Evolutionary conservation across 1,140 invertebrate genomes (phyloP).

Genomic region (Thereuonema tuberculata): DNA sequence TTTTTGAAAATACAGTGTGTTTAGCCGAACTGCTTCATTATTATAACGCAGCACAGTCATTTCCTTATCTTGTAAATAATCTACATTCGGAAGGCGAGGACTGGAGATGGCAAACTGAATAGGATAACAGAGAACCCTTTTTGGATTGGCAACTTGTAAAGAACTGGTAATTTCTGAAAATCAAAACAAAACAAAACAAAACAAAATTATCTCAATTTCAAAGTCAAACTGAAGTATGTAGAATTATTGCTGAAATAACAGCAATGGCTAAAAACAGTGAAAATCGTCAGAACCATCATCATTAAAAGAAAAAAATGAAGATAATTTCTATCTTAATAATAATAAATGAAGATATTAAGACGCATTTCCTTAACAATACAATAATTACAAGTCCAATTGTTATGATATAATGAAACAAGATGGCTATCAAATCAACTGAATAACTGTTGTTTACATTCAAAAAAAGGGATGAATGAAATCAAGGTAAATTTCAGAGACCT

Average conservation of each 20-base stretch:
- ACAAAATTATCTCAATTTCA: conserved; percentile 3
- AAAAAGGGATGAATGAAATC: too few species aligned
- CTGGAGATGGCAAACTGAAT: conserved; percentile 76
- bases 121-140: conserved; percentile 90
- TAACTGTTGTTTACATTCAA: too few species aligned
- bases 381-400: too few species aligned
- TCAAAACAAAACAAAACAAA: conserved; percentile 15
- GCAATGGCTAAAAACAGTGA: too few species aligned
- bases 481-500: too few species aligned
- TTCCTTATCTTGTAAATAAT: conserved; percentile 68
- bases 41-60: conserved; percentile 71
- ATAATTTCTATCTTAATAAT: not conserved
- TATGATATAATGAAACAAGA: too few species aligned
- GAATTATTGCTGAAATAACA: too few species aligned
- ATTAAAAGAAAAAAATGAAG: not conserved
- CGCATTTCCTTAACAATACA: too few species aligned
- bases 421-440: too few species aligned
- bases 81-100: conserved; percentile 66
- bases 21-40: conserved; percentile 68
- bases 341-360: not conserved
- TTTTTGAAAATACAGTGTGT: conserved; percentile 78
- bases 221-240: too few species aligned
- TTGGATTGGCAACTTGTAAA: conserved; percentile 46
- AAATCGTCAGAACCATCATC: not conserved
- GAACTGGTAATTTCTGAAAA: conserved; percentile 38